Percentiles rank a stretch among this genome's conserved stretches.
These are phyloP conservation scores for Venustaconcha ellipsiformis DNA, from an alignment of 1,140 invertebrate genomes.

Conservation along the genomic window DNA sequence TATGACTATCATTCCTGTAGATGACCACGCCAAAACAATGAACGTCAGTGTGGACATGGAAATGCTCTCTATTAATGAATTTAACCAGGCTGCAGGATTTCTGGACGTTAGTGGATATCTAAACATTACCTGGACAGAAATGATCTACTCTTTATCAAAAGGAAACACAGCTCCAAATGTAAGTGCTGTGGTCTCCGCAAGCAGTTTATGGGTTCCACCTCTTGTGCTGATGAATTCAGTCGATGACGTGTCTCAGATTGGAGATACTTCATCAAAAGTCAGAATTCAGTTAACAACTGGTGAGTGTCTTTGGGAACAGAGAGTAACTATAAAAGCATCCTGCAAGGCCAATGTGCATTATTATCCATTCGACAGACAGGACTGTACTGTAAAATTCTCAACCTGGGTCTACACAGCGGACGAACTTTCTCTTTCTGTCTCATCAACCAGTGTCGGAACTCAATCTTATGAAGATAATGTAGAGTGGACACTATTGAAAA, in stretches of 20 bases:
- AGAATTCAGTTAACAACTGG: not conserved
- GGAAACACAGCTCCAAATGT: not conserved
- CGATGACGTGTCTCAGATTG: not conserved
- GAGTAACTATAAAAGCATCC: not conserved
- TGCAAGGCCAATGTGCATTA: not conserved
- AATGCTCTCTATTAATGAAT: no score
- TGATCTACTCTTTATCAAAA: not conserved
- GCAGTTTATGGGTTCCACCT: not conserved
- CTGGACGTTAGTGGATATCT: not conserved
- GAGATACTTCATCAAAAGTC: not conserved
- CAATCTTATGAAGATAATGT: slow-evolving; percentile 6
- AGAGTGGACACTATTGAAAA: slow-evolving; percentile 11
- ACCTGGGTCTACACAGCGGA: not conserved
- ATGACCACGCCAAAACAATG: no score
- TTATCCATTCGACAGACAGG: slow-evolving; percentile 13
- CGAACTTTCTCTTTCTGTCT: not conserved
- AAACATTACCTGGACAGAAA: not conserved
- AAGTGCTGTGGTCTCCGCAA: not conserved
- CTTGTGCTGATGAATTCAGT: slow-evolving; percentile 2
- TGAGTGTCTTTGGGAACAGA: slow-evolving; percentile 2
- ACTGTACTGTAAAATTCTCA: not conserved
- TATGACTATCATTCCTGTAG: no score
- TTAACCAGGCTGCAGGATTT: no score
- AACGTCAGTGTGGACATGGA: no score
- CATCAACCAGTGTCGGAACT: not conserved